Evolutionary conservation across 2,888 invertebrate species (phyloP), one percentile per base, ranked within the genome.

Genomic region (Germaria angustata): DNA sequence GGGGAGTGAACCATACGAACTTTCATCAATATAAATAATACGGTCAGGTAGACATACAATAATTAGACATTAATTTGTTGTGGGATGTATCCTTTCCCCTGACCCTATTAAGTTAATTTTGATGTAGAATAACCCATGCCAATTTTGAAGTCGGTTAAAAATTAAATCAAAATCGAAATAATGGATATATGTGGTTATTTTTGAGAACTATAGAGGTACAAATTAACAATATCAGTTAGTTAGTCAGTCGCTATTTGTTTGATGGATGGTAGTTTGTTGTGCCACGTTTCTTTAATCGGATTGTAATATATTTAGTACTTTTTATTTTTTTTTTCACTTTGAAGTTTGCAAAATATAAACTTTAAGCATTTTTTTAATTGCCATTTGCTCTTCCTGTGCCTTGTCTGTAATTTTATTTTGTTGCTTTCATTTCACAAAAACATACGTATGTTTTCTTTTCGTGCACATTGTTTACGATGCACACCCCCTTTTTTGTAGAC

Each of bases 401-500:
- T 36, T 59, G 66, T 80, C 75, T 68, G 53, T 39, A 66, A 63
- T 61, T 39, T 68, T 34, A 32, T 44, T 80, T 80, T 72, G 17
- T 46, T 51, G 32, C 39, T 69, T 28, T 32, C 13, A 61, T 39
- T 46, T 36, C 59, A 44, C 15, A 46, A 65, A 61, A 28, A 28
- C 28, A n/a, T n/a, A 41, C 20, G 13, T 20, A 41, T 65, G 53
- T 75, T 65, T 44, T 46, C 22, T 78, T 78, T 78, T 78, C 53
- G 46, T 36, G 28, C 13, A 49, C 36, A 72, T 72, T 49, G 41
- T 75, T 79, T 59, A n/a, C 63, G 59, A 81, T 81, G 72, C 69
- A 71, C 79, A 76, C 71, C 75, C 71, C 59, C 65, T 69, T 75
- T 80, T 82, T 71, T 65, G 5, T 17, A 59, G 49, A 57, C 32